Conservation (phyloP, 2,113 vertebrate genomes). For the Spilogale gracilis region DNA sequence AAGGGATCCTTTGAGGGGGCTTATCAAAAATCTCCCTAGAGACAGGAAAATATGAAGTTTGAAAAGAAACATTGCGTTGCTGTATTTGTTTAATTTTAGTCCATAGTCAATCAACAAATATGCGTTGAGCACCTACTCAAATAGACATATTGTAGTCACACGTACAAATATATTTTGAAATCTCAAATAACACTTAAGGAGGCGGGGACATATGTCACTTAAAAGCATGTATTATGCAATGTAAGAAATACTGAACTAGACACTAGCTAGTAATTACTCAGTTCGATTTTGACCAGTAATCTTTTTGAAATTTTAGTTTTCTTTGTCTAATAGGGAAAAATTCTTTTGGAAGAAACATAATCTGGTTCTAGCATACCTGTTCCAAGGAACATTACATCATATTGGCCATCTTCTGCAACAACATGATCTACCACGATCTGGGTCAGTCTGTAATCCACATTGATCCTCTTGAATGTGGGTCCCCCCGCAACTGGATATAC, state of each 20-base stretch:
- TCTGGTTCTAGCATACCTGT: slow-evolving; percentile 90
- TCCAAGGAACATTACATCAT: slow-evolving; percentile 98
- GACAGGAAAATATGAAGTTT: background rate
- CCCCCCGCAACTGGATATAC: slow-evolving; percentile 91
- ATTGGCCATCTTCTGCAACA: slow-evolving; percentile 96
- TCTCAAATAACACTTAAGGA: background rate
- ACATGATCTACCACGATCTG: slow-evolving; percentile 97
- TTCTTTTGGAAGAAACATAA: background rate
- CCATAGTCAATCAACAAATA: background rate
- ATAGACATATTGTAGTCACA: background rate
- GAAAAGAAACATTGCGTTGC: background rate
- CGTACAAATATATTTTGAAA: background rate
- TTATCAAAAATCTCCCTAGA: background rate
- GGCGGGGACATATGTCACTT: background rate
- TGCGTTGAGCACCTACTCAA: background rate
- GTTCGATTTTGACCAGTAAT: background rate
- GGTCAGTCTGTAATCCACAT: slow-evolving; percentile 95
- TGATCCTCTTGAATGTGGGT: slow-evolving; percentile 94
- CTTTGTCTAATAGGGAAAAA: background rate
- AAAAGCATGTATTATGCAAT: background rate
- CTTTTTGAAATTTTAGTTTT: background rate
- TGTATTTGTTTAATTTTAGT: background rate
- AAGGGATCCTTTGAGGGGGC: background rate
- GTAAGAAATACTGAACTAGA: background rate
- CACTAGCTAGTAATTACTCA: background rate